These are phyloP conservation scores for Calyptommatus sinebrachiatus DNA, from an alignment of 2,113 vertebrate species.

Conservation along the genomic window DNA sequence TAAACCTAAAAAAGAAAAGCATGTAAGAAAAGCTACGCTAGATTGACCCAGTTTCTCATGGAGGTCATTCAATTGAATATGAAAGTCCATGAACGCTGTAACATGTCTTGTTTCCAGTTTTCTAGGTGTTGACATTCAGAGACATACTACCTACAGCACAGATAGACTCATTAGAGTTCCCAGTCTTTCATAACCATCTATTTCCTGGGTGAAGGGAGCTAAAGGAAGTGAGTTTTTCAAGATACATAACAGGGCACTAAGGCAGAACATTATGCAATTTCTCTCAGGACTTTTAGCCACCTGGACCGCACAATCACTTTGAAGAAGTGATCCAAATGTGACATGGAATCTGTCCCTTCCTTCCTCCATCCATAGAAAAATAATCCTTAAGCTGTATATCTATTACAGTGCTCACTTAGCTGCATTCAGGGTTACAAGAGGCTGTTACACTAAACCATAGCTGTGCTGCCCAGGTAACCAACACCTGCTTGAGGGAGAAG, in stretches of 20 bases:
- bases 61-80: too few relatives aligned
- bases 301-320: not conserved
- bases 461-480: constrained; percentile 34
- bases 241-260: not conserved
- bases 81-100: too few relatives aligned
- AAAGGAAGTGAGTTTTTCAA: not conserved
- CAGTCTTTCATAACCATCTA: too few relatives aligned
- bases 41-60: too few relatives aligned
- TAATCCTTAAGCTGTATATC: not conserved
- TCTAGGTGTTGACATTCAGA: too few relatives aligned
- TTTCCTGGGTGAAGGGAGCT: not conserved
- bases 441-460: constrained; percentile 60
- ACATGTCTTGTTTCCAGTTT: too few relatives aligned
- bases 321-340: not conserved
- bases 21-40: too few relatives aligned
- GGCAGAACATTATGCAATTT: not conserved
- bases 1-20: too few relatives aligned
- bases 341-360: not conserved
- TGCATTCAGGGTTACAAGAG: constrained; percentile 1
- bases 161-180: too few relatives aligned
- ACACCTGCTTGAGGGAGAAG: constrained; percentile 32
- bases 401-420: constrained; percentile 11
- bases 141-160: too few relatives aligned
- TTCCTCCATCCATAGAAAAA: not conserved
- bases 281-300: not conserved